Conservation (phyloP, 2,113 vertebrate genomes). For the Vombatus ursinus region DNA sequence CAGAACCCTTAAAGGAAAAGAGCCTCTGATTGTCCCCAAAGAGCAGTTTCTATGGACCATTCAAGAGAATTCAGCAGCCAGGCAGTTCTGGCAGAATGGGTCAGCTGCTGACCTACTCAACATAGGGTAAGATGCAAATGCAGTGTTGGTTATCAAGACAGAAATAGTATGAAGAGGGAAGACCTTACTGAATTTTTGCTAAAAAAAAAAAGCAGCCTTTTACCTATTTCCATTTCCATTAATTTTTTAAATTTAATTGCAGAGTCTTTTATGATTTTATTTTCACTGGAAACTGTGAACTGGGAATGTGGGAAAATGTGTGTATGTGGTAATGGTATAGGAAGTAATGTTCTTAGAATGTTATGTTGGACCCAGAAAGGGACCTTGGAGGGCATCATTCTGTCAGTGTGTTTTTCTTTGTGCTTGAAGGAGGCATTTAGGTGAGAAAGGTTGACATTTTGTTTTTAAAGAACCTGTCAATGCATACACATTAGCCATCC, state of each 20-base stretch:
- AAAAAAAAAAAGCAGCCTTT: fast-evolving
- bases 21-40: conserved; percentile 71
- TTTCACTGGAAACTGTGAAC: fast-evolving
- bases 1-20: conserved; percentile 62
- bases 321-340: fast-evolving
- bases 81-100: conserved; percentile 71
- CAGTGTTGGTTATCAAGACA: conserved; percentile 5
- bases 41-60: conserved; percentile 70
- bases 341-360: fast-evolving
- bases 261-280: background rate
- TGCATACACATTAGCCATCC: background rate
- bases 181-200: fast-evolving
- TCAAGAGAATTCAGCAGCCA: conserved; percentile 45
- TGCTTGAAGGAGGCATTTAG: fast-evolving
- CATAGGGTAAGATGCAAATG: fast-evolving
- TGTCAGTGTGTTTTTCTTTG: background rate
- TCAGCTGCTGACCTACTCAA: conserved; percentile 44
- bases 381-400: background rate
- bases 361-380: background rate
- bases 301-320: fast-evolving
- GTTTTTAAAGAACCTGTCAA: background rate
- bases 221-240: background rate
- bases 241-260: background rate
- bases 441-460: fast-evolving
- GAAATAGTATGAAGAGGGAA: conserved; percentile 53